Conservation (phyloP, 1,140 invertebrate genomes). For the Drosophila biarmipes region DNA sequence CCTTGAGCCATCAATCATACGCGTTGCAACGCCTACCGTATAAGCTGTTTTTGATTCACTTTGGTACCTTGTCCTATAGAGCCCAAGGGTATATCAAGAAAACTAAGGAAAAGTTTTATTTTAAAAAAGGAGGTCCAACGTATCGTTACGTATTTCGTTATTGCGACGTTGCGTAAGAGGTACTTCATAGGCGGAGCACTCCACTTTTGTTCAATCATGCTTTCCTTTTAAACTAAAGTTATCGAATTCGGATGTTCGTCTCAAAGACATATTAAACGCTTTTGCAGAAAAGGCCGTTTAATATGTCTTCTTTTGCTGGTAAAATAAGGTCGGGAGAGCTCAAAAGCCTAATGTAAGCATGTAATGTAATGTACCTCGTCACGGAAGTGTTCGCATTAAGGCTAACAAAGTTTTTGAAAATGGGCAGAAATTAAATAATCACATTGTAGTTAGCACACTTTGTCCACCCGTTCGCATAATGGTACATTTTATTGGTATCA, state of each 20-base stretch:
- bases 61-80: not conserved
- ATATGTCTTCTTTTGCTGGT: conserved; percentile 5
- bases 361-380: not conserved
- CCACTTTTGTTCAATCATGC: not conserved
- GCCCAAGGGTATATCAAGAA: not conserved
- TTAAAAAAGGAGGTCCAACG: too few relatives aligned
- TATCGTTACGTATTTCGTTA: too few relatives aligned
- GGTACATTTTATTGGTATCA: conserved; percentile 30
- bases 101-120: too few relatives aligned
- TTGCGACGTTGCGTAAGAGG: too few relatives aligned
- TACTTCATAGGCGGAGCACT: not conserved
- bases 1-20: conserved; percentile 61
- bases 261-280: conserved; percentile 15
- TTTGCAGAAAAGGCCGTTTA: conserved; percentile 1
- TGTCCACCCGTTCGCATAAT: conserved; percentile 10
- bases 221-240: not conserved
- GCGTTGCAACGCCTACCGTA: not conserved
- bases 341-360: not conserved
- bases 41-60: conserved; percentile 40
- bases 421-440: not conserved
- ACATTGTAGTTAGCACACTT: not conserved
- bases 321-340: conserved; percentile 18
- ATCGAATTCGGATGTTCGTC: conserved; percentile 14
- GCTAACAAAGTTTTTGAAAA: not conserved
- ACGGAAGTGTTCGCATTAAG: too few relatives aligned